A percentile compares a stretch with the other conserved stretches of the same genome.
Evolutionary conservation across 2,888 invertebrate species (phyloP).

Genomic region (Eilema depressum): DNA sequence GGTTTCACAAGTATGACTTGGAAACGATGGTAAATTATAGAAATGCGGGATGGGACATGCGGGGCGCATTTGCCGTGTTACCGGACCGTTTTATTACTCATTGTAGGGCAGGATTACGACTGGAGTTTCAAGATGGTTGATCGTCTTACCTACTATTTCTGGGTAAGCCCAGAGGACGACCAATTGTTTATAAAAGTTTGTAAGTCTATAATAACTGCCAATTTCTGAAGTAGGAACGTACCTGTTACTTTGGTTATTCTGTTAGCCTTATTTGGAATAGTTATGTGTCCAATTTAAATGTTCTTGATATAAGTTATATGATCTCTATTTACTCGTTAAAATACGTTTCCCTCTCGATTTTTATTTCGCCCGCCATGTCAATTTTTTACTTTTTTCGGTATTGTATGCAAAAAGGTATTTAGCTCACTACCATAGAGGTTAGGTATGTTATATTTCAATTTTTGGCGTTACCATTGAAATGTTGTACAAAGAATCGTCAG

Average conservation of each 20-base stretch:
- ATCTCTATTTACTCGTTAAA: background rate
- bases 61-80: too few relatives aligned
- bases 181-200: background rate
- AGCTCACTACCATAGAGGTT: conserved; percentile 4
- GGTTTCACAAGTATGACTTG: too few relatives aligned
- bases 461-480: background rate
- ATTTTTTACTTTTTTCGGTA: conserved; percentile 3
- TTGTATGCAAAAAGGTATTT: background rate
- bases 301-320: background rate
- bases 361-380: conserved; percentile 17
- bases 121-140: too few relatives aligned
- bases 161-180: too few relatives aligned
- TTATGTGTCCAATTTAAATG: background rate
- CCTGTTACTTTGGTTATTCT: background rate
- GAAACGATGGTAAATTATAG: too few relatives aligned
- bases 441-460: background rate
- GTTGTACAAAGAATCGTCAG: background rate
- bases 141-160: too few relatives aligned
- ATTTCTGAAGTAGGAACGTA: conserved; percentile 2
- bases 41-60: too few relatives aligned
- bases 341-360: conserved; percentile 15
- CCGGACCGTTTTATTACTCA: too few relatives aligned
- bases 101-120: too few relatives aligned
- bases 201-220: conserved; percentile 1
- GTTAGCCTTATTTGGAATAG: background rate